Percentiles rank a stretch among this genome's conserved stretches.
These are phyloP conservation scores for Silurus meridionalis DNA, from an alignment of 2,113 vertebrate genomes.

Conservation along the genomic window DNA sequence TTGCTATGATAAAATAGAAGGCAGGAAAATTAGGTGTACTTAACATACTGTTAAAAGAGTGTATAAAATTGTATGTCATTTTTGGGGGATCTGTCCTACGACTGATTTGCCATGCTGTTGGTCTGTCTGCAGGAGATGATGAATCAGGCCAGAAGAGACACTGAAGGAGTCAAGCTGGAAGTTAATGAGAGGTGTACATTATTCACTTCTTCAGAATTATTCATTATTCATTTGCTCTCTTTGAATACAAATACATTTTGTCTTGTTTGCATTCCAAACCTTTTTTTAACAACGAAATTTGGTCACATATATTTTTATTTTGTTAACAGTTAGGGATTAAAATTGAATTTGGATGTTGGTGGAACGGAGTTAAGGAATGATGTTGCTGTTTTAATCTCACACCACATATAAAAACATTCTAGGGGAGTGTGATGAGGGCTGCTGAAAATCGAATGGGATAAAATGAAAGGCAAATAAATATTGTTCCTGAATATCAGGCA, in stretches of 20 bases:
- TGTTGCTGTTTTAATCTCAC: too few species aligned
- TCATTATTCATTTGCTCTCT: background rate
- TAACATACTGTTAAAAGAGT: background rate
- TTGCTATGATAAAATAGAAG: background rate
- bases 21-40: background rate
- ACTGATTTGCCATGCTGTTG: background rate
- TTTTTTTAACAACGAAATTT: background rate
- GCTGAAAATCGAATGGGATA: too few species aligned
- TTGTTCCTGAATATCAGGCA: background rate
- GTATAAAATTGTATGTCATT: background rate
- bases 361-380: too few species aligned
- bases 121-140: constrained; percentile 86
- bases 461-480: background rate
- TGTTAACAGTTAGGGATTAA: background rate
- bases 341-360: background rate
- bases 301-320: background rate
- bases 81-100: background rate
- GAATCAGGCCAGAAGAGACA: constrained; percentile 87
- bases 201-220: background rate
- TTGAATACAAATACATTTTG: background rate
- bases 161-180: constrained; percentile 89
- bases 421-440: too few species aligned
- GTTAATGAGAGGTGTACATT: constrained; percentile 90
- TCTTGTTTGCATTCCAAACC: background rate
- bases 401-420: too few species aligned